Evolutionary conservation across 1,140 invertebrate species (phyloP), one percentile per base, ranked within the genome.

Genomic region (Helicoverpa zea): DNA sequence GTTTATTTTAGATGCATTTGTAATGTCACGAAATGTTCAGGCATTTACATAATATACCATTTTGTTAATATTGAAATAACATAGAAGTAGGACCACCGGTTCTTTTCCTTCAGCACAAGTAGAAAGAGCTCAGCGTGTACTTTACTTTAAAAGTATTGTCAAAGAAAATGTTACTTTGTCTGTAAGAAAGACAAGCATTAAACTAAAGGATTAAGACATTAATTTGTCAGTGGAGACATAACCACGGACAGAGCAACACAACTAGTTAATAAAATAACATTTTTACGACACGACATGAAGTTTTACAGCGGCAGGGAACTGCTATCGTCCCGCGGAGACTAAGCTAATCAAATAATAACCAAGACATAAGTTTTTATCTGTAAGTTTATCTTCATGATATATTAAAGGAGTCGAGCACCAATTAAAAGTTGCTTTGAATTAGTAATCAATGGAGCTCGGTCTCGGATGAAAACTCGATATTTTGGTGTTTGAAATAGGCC

Each of bases 281-380:
- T 77, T 70, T 77, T 77, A 77, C 61, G 75, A 77, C 47, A 10
- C n/a, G 7, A 75, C 73, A 73, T 61, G 59, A 66, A 64, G 61
- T 77, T 77, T 66, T 52, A 77, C 49, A 35, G 51, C 61, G 9
- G 29, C 16, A 16, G 49, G n/a, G 29, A 52, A 52, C 75, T 54
- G 75, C 35, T 54, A 52, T 64, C 7, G 23, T 35, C 23, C 49
- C 13, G 7, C 4, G 13, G 47, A 77, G 59, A 54, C 47, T 18
- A 54, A 9, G 23, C 61, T 64, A 77, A 35, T 77, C 61, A 66
- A 77, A 77, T 77, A 77, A 77, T 77, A 64, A 77, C 49, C 5
- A 23, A 66, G 75, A 52, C 75, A 66, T 77, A 77, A 77, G 75
- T 77, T 77, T 76, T 77, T 77, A 77, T 66, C 56, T 61, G 43